phyloP scores from a whole-genome alignment of 2,113 vertebrate genomes.

The Cathartes aura region DNA sequence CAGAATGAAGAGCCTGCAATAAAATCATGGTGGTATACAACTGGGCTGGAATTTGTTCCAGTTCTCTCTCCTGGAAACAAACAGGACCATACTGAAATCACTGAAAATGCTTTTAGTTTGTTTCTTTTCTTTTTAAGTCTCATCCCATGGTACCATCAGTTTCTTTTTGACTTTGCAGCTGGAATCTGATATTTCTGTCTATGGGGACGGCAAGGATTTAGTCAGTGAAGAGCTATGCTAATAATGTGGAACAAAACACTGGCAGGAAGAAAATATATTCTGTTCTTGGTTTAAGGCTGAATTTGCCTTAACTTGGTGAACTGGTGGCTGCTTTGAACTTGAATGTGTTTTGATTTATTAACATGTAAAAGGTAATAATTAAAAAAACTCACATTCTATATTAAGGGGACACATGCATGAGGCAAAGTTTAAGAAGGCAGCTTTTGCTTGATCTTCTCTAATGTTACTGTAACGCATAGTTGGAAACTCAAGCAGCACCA shows the following conservation, averaged over 20 bases:
- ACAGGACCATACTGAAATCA: background rate
- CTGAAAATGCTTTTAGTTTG: background rate
- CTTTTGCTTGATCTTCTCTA: background rate
- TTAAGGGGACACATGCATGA: background rate
- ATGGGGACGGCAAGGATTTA: background rate
- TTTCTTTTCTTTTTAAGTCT: background rate
- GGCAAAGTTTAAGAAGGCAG: background rate
- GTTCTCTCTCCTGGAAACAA: background rate
- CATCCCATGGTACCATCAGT: background rate
- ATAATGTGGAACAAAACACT: background rate
- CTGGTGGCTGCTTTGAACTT: background rate
- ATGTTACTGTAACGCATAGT: rapidly evolving
- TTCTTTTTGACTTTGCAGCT: background rate
- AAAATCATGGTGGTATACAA: background rate
- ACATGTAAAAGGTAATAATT: background rate
- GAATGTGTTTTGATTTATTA: background rate
- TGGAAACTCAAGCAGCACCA: background rate
- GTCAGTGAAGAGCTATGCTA: background rate
- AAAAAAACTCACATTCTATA: background rate
- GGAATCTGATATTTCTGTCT: background rate
- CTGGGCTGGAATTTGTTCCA: background rate
- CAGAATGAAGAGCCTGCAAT: background rate
- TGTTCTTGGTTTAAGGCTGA: background rate
- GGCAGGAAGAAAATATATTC: background rate
- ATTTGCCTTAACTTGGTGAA: background rate